phyloP scores from a whole-genome alignment of 2,888 invertebrate genomes.

The Melinaea marsaeus region DNA sequence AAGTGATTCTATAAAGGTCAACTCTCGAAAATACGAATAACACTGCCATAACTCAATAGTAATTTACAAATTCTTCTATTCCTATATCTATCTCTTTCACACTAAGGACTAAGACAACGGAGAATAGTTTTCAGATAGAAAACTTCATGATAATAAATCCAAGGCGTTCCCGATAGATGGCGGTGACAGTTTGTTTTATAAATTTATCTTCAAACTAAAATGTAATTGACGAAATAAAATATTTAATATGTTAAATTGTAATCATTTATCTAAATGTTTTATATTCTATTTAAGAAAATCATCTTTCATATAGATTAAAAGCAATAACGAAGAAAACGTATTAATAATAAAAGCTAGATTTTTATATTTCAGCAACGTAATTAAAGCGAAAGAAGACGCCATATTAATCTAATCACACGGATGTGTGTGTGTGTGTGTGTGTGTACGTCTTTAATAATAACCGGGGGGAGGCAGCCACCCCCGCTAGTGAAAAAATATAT shows the following conservation, averaged over 20 bases:
- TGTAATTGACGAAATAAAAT: no score
- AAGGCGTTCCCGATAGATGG: conserved; percentile 1
- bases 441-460: conserved; percentile 78
- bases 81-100: no score
- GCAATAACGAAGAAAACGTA: background rate
- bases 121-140: background rate
- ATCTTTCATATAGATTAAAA: background rate
- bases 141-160: background rate
- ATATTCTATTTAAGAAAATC: background rate
- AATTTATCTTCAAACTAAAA: no score
- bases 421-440: conserved; percentile 77
- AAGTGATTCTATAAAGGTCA: no score
- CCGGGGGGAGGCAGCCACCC: conserved; percentile 46
- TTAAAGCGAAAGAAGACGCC: conserved; percentile 38
- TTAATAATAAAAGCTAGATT: background rate
- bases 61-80: no score
- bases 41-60: no score
- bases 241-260: no score
- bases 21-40: no score
- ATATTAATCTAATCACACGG: conserved; percentile 78
- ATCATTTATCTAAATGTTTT: no score
- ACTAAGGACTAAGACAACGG: no score
- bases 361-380: conserved; percentile 7
- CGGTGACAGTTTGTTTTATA: background rate
- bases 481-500: conserved; percentile 74